Evolutionary conservation across 2,888 invertebrate species (phyloP), one percentile per base, ranked within the genome.

Genomic region (Megastigmus dorsalis): DNA sequence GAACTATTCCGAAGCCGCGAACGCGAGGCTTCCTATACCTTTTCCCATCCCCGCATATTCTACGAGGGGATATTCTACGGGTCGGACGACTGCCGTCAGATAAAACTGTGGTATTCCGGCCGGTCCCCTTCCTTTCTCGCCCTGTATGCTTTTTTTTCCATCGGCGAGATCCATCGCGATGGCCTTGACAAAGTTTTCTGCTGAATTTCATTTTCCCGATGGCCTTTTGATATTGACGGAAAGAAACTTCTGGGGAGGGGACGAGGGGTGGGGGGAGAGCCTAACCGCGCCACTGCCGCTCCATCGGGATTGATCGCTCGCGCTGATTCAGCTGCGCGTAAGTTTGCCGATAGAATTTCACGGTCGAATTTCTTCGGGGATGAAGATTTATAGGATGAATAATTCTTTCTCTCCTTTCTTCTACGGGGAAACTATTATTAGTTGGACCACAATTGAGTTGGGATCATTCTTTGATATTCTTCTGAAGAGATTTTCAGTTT

Each of bases 161-260:
- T 54, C 38, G 18, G 0, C 15, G 48, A 55, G 55, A 48, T 54
- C 36, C 52, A 62, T 62, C 54, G 28, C 33, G 36, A 45, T 55
- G 63, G 55, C 71, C 71, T 63, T 71, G 71, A 62, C 28, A 28
- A 63, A 71, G 55, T 71, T 59, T 65, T 71, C 57, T 26, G 63
- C 50, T 65, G 71, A 71, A 71, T 71, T 71, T 71, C 63, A 71
- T 71, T 71, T 48, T 48, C 15, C 28, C 71, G 36, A 10, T 55
- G 20, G 57, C 15, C 30, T 43, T 43, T 54, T 41, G 57, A 57
- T 65, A 71, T 65, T 41, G 70, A 71, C 63, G 48, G 33, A 7
- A 60, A 4, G 10, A 43, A 63, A 36, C 26, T 33, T 5, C 33
- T 10, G 33, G 2, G 38, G 45, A n/a, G n/a, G n/a, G n/a, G n/a